Conservation (phyloP, 2,113 vertebrate species). For the Meleagris gallopavo region DNA sequence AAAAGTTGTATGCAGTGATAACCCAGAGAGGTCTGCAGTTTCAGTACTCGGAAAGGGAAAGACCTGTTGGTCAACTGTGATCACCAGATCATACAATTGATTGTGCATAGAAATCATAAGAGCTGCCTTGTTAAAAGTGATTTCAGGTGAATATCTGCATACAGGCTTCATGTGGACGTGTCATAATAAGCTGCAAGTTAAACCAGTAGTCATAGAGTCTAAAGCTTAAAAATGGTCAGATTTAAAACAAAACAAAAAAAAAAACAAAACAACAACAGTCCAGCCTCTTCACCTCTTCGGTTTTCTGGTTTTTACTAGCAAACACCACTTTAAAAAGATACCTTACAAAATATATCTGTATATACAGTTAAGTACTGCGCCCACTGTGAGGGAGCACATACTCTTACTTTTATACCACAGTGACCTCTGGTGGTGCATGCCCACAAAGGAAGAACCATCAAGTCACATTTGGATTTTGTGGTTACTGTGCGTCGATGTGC, state of each 20-base stretch:
- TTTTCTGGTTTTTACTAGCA: neutral
- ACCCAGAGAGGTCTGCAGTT: neutral
- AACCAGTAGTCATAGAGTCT: neutral
- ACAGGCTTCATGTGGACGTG: neutral
- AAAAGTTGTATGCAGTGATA: neutral
- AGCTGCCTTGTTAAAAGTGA: neutral
- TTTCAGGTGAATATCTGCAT: neutral
- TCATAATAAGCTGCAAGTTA: neutral
- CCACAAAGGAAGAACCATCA: neutral
- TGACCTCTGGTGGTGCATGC: neutral
- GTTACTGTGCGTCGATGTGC: neutral
- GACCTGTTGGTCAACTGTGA: neutral
- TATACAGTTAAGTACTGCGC: neutral
- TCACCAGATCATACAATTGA: neutral
- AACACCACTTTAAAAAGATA: neutral
- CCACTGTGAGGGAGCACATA: fast-evolving
- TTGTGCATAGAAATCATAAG: neutral
- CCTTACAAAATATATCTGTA: neutral
- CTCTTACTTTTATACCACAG: neutral
- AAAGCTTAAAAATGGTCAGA: neutral
- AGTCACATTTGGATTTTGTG: neutral
- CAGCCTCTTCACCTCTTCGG: neutral
- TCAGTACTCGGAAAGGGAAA: neutral
- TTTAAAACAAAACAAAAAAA: neutral
- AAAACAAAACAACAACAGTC: neutral